phyloP scores from a whole-genome alignment of 35 echinoderm and acorn worm species.

The Stichopus chloronotus region DNA sequence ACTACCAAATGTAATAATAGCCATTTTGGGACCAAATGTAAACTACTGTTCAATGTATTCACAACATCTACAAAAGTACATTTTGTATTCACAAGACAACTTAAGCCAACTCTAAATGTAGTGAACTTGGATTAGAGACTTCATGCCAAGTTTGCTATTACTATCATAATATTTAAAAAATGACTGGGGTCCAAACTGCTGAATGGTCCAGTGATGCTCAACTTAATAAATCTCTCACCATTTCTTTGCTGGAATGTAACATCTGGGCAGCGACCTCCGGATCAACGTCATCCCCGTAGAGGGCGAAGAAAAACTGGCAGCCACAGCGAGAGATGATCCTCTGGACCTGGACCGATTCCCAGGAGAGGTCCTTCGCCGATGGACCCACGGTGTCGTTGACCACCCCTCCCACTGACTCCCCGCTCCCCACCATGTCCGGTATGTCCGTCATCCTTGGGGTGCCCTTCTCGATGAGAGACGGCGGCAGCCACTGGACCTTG shows the following conservation, averaged over 20 bases:
- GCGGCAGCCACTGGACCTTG: constrained; percentile 78
- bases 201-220: too few relatives aligned
- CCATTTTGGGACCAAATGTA: too few relatives aligned
- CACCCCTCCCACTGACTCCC: constrained; percentile 95
- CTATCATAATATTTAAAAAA: too few relatives aligned
- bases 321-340: constrained; percentile 88
- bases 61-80: too few relatives aligned
- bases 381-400: constrained; percentile 95
- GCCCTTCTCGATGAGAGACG: constrained; percentile 83
- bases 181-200: too few relatives aligned
- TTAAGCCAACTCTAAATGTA: too few relatives aligned
- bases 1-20: too few relatives aligned
- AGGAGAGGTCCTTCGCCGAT: constrained; percentile 56
- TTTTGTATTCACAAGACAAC: too few relatives aligned
- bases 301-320: constrained; percentile 87
- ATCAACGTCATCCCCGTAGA: constrained; percentile 82
- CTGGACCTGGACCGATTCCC: constrained; percentile 92
- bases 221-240: neutral
- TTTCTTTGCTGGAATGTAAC: constrained; percentile 61
- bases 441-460: constrained; percentile 70
- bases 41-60: too few relatives aligned
- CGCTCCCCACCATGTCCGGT: constrained; percentile 94
- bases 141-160: too few relatives aligned
- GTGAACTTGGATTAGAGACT: too few relatives aligned
- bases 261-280: constrained; percentile 81